Percentiles rank a stretch among this genome's conserved stretches.
Evolutionary conservation across 2,113 vertebrate species (phyloP).

Genomic region (Pomatorhinus ruficollis): DNA sequence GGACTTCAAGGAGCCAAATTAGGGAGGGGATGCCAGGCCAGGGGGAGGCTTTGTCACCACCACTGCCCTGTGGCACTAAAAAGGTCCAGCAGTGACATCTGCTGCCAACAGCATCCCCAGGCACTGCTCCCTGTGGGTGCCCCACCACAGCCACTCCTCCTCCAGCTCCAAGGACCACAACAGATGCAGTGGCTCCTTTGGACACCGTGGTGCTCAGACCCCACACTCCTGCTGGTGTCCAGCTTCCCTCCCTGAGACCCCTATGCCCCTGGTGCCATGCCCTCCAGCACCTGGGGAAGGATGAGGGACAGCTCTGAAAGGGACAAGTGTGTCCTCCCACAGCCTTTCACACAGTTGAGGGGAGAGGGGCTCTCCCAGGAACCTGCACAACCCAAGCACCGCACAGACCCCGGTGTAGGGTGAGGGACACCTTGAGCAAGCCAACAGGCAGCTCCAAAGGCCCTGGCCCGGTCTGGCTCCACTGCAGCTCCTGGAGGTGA

Average conservation of each 20-base stretch:
- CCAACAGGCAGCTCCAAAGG: not conserved
- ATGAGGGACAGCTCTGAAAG: not conserved
- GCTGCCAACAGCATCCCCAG: not conserved
- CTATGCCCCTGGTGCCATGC: rapidly evolving
- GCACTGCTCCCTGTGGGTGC: not conserved
- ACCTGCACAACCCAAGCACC: rapidly evolving
- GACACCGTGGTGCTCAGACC: not conserved
- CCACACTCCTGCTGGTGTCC: rapidly evolving
- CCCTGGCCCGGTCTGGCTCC: not conserved
- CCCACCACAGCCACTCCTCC: rapidly evolving
- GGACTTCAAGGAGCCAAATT: rapidly evolving
- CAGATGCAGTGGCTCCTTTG: rapidly evolving
- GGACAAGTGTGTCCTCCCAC: rapidly evolving
- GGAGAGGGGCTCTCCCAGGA: not conserved
- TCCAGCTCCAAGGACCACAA: not conserved
- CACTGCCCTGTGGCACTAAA: rapidly evolving
- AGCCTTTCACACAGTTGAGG: not conserved
- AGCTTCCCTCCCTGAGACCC: not conserved
- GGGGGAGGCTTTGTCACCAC: not conserved
- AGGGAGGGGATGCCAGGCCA: rapidly evolving
- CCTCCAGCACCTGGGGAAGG: not conserved
- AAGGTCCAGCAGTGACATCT: not conserved
- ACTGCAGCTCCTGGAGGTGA: not conserved
- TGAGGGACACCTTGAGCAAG: not conserved
- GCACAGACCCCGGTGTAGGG: not conserved